Evolutionary conservation across 2,797 vertebrate species (phyloP).

Genomic region (Sarcophilus harrisii): DNA sequence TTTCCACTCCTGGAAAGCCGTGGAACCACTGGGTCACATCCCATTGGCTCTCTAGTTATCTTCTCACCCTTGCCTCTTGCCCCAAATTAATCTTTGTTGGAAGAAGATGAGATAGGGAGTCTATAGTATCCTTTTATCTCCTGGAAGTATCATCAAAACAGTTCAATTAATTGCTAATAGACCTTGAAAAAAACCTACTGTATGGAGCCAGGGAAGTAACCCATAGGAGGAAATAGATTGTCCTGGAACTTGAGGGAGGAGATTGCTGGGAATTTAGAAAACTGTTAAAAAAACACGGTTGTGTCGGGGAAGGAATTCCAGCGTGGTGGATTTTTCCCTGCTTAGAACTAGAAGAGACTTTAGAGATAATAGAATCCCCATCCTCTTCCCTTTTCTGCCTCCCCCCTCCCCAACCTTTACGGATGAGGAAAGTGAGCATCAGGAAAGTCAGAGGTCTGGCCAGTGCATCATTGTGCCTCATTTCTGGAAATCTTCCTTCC

Average conservation of each 20-base stretch:
- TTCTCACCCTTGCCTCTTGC: not conserved
- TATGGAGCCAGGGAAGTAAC: not conserved
- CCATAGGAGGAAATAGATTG: not conserved
- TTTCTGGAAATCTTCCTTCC: not conserved
- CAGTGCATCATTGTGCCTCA: not conserved
- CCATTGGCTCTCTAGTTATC: not conserved
- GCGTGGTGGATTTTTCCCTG: not conserved
- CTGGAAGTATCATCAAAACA: not conserved
- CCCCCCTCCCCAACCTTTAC: not conserved
- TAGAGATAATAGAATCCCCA: not conserved
- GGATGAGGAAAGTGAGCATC: not conserved
- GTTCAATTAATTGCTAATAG: not conserved
- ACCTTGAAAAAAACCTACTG: not conserved
- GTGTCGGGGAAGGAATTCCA: not conserved
- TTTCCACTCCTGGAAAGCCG: not conserved
- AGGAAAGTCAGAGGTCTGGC: not conserved
- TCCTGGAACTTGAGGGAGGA: not conserved
- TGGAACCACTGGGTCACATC: not conserved
- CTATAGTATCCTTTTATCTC: not conserved
- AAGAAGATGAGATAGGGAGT: not conserved
- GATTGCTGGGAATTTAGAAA: not conserved
- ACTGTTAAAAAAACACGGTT: not conserved
- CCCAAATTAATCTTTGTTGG: not conserved
- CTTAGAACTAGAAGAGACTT: not conserved
- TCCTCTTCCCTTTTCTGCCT: too few relatives aligned